Evolutionary conservation across 2,888 invertebrate genomes (phyloP).

Genomic region (Ophion ventricosus): DNA sequence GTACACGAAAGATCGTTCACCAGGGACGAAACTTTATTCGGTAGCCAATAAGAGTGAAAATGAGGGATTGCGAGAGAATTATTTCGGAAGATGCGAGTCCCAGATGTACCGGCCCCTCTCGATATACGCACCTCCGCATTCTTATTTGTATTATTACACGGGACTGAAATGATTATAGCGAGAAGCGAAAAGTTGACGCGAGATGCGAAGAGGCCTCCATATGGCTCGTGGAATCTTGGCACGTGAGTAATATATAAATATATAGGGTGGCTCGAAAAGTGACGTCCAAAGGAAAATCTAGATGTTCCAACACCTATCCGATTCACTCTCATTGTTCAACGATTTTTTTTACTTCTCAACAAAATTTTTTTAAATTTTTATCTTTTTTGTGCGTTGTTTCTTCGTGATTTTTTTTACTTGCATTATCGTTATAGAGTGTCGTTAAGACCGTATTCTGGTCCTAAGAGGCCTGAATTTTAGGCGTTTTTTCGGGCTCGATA

Average conservation of each 20-base stretch:
- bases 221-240: background rate
- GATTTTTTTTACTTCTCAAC: background rate
- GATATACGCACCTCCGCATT: background rate
- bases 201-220: conserved; percentile 4
- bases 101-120: background rate
- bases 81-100: conserved; percentile 24
- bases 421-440: background rate
- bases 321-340: background rate
- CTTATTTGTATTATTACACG: conserved; percentile 2
- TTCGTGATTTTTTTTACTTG: too few relatives aligned
- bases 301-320: background rate
- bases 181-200: background rate
- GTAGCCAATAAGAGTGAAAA: conserved; percentile 18
- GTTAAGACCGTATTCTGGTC: too few relatives aligned
- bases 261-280: background rate
- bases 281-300: background rate
- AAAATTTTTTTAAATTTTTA: conserved; percentile 5
- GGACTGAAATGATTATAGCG: background rate
- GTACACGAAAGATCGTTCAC: conserved; percentile 25
- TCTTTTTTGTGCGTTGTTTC: too few relatives aligned
- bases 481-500: too few relatives aligned
- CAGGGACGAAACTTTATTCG: conserved; percentile 16
- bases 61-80: conserved; percentile 12
- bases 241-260: background rate
- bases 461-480: too few relatives aligned